Evolutionary conservation across 1,140 invertebrate genomes (phyloP), one percentile per base, ranked within the genome.

Genomic region (Asbolus verrucosus): DNA sequence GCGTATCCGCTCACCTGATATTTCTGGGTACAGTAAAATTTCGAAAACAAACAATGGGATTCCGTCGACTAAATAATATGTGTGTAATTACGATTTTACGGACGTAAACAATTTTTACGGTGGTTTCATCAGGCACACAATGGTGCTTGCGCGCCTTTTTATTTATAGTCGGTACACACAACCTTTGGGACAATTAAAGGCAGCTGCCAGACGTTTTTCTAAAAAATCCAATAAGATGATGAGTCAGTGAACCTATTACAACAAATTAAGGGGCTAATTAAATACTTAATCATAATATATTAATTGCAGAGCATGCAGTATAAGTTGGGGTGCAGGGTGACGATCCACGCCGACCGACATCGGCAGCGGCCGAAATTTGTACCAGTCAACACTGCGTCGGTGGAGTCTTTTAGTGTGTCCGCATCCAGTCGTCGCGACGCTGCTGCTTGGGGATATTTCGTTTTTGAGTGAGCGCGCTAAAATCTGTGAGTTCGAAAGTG

Each of bases 261-360:
- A 76, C 74, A 73, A 69, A 76, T 76, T 70, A 74, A 72, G 70
- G 69, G 63, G 62, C 76, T 79, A 80, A 79, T 80, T 79, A 80
- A 78, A 77, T 77, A 76, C 77, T 75, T 80, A 77, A 80, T 79
- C 76, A 79, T 80, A 79, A 79, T 79, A 78, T 78, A 80, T 80
- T 80, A 80, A 80, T 80, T 80, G 78, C 77, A 78, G 72, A 74
- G 75, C 74, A 78, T 79, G 77, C 77, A 75, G 77, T 76, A 63
- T 68, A 19, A 36, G 33, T 36, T 36, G 73, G 75, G 74, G 77
- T 78, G 77, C 77, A 78, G 77, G 74, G 73, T 65, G 63, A 66
- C 74, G 76, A 72, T 33, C 31, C 6, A 24, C 30, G 30, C 36
- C 73, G 75, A 73, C 18, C 2, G 8, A 16, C 2, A 11, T 41